Conservation (phyloP, 2,888 invertebrate genomes). For the Aphodius granarius region DNA sequence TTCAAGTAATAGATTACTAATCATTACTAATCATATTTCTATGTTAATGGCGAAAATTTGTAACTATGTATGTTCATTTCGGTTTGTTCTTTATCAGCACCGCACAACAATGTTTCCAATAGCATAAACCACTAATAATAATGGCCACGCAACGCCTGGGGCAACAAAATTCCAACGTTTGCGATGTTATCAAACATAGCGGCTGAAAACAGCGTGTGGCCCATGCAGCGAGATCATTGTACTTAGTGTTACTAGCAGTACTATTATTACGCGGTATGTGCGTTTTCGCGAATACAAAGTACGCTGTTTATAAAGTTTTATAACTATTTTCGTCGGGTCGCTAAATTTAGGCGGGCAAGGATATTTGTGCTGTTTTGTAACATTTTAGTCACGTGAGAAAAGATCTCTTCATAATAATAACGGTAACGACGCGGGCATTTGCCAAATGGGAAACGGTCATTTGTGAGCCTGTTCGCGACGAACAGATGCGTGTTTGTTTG, state of each 20-base stretch:
- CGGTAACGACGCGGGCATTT: neutral
- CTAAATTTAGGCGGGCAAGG: neutral
- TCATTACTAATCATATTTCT: too few species aligned
- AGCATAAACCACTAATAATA: neutral
- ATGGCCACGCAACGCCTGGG: neutral
- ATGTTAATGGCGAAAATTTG: too few species aligned
- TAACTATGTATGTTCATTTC: too few species aligned
- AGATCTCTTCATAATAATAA: neutral
- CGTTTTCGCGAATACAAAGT: neutral
- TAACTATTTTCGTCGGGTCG: neutral
- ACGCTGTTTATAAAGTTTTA: neutral
- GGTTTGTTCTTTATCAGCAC: neutral
- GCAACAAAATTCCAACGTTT: neutral
- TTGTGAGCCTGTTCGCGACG: neutral
- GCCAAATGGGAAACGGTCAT: neutral
- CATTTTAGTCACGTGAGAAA: neutral
- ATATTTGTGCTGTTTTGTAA: neutral
- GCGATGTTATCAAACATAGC: neutral
- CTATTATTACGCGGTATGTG: neutral
- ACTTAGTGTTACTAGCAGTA: neutral
- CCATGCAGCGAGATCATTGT: neutral
- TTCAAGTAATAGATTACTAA: too few species aligned
- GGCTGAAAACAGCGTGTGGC: neutral
- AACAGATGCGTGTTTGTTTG: neutral
- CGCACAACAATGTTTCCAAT: neutral